Base-by-base conservation (phyloP, 1,140 invertebrate species). In the Lepeophtheirus salmonis region DNA sequence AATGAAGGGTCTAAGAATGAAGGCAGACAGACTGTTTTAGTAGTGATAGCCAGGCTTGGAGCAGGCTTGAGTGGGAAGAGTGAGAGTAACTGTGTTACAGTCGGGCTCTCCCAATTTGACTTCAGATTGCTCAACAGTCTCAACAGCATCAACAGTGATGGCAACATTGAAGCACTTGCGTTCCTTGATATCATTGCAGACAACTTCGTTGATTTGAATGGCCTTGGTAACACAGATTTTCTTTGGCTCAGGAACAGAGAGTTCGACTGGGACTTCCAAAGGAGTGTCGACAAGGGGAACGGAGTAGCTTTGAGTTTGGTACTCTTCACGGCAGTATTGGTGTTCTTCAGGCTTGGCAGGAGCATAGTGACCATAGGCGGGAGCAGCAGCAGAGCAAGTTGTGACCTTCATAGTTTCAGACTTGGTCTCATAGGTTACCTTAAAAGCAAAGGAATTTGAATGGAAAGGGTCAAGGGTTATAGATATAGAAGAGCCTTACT, bases 371-470 rank as follows among this genome's bases (percentile, higher is more conserved):
- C 55, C 55, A 30, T 57, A 57, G 16, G 21, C 55, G n/a, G n/a
- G n/a, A 20, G 49, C 49, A 26, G 55, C 23, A n/a, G n/a, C n/a
- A n/a, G n/a, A n/a, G 55, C 55, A 57, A 21, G 22, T 57, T 20
- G 55, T 57, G n/a, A 57, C 55, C 55, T 30, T 57, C 55, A 57
- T 57, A 24, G 55, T 57, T 24, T 57, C 55, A 57, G 55, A 26
- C 20, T 57, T 57, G 14, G 14, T 21, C 16, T 25, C 55, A 57
- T 57, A 57, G 20, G 55, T 57, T 12, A 57, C 3, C 55, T 57
- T 4, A 3, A 16, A 57, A 26, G 14, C n/a, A n/a, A n/a, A n/a
- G n/a, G n/a, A n/a, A n/a, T n/a, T n/a, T n/a, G n/a, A n/a, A n/a
- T n/a, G n/a, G n/a, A n/a, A n/a, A n/a, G n/a, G n/a, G n/a, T n/a